phyloP scores from a whole-genome alignment of 2,888 invertebrate species.

The Ceraclea dissimilis region DNA sequence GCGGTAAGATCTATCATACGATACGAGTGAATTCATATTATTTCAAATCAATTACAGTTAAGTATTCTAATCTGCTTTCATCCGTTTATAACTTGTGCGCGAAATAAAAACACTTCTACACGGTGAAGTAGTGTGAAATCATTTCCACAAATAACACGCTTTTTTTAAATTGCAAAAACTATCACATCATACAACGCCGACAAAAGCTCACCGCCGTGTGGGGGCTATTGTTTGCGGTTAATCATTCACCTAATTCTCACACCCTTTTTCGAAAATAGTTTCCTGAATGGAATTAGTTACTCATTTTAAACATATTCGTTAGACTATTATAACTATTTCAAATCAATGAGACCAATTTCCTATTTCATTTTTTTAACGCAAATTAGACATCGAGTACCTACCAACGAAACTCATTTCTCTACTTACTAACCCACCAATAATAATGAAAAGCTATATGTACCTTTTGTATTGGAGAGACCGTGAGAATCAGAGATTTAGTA shows the following conservation, averaged over 20 bases:
- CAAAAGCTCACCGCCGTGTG: slow-evolving; percentile 13
- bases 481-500: too few relatives aligned
- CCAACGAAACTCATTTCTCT: too few relatives aligned
- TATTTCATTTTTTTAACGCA: not conserved
- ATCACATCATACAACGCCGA: slow-evolving; percentile 6
- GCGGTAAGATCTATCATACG: not conserved
- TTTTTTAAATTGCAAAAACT: not conserved
- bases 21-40: not conserved
- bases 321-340: too few relatives aligned
- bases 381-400: not conserved
- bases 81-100: not conserved
- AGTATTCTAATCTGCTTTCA: not conserved
- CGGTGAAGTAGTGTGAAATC: not conserved
- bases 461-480: too few relatives aligned
- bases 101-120: not conserved
- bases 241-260: slow-evolving; percentile 12
- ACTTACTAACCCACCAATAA: too few relatives aligned
- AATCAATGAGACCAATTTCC: too few relatives aligned
- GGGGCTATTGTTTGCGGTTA: slow-evolving; percentile 2
- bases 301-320: too few relatives aligned
- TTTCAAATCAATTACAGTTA: not conserved
- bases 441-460: too few relatives aligned
- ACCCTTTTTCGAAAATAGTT: slow-evolving; percentile 8
- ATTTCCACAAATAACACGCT: not conserved
- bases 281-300: not conserved